Base-by-base conservation (phyloP, 1,140 invertebrate species). In the Macrocentrus cingulum region DNA sequence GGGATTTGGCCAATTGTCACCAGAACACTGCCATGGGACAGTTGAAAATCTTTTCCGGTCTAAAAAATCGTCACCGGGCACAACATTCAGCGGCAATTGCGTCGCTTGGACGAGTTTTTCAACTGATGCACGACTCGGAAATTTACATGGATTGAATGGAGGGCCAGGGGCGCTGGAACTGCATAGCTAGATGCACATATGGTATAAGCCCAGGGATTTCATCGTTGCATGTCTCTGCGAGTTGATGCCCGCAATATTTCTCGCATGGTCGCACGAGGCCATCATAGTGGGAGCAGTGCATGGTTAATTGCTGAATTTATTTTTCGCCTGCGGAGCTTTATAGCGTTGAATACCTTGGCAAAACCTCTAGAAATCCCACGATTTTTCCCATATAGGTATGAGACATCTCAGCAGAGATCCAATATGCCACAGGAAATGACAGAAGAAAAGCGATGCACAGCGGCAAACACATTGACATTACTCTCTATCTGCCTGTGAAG, bases 291-390 rank as follows among this genome's bases (percentile, higher is more conserved):
- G 63, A 64, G 59, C 56, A 51, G 63, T 50, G 64, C 63, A 5
- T 5, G 62, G 63, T 64, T 67, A 66, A 67, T 66, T 64, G 66
- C 64, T 62, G 52, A 64, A 53, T 56, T 48, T 61, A 51, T 61
- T 36, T 51, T 52, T 56, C 32, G 15, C 53, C 8, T 44, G 29
- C 45, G n/a, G 22, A 29, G 11, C 56, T 48, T 48, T 20, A 39
- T 22, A 20, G 20, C 50, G 19, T 56, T 22, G 16, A 23, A 45
- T 22, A 8, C 32, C 34, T 15, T 36, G 45, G 37, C 20, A 3
- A n/a, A n/a, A n/a, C n/a, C n/a, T n/a, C n/a, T n/a, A n/a, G n/a
- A n/a, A n/a, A n/a, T n/a, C n/a, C n/a, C n/a, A n/a, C n/a, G n/a
- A n/a, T n/a, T n/a, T n/a, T n/a, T n/a, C n/a, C n/a, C n/a, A n/a